Percentiles rank a stretch among this genome's conserved stretches.
phyloP scores from a whole-genome alignment of 2,113 vertebrate species.

The Thamnaconus septentrionalis region DNA sequence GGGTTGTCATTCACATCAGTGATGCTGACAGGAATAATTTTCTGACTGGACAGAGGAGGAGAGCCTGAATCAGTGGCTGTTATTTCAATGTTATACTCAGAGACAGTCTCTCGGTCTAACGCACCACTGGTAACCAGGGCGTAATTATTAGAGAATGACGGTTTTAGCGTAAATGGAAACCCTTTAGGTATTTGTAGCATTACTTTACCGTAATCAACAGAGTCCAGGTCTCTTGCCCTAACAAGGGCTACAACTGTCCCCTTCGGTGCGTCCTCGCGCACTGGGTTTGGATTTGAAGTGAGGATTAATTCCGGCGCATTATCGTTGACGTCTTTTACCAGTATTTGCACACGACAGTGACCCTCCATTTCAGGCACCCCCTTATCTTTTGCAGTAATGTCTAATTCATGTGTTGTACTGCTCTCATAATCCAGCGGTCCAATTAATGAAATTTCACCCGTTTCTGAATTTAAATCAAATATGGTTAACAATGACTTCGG shows the following conservation, averaged over 20 bases:
- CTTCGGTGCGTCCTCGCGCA: slow-evolving; percentile 50
- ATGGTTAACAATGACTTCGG: slow-evolving; percentile 70
- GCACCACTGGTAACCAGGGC: slow-evolving; percentile 73
- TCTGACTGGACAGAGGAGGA: slow-evolving; percentile 34
- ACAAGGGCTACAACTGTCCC: slow-evolving; percentile 69
- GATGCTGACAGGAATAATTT: slow-evolving; percentile 77
- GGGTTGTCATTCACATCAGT: slow-evolving; percentile 89
- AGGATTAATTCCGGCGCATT: slow-evolving; percentile 77
- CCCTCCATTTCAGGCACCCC: slow-evolving; percentile 65
- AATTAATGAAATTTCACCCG: slow-evolving; percentile 79
- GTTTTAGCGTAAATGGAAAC: slow-evolving; percentile 78
- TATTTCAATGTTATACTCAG: slow-evolving; percentile 77
- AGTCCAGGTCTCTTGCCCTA: slow-evolving; percentile 61
- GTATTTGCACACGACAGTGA: slow-evolving; percentile 56
- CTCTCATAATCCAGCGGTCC: slow-evolving; percentile 66
- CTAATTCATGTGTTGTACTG: slow-evolving; percentile 79
- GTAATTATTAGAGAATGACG: slow-evolving; percentile 85
- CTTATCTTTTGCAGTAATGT: slow-evolving; percentile 69
- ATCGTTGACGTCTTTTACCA: slow-evolving; percentile 64
- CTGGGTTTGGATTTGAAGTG: slow-evolving; percentile 63
- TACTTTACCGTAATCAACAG: slow-evolving; percentile 61
- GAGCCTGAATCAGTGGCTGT: slow-evolving; percentile 76
- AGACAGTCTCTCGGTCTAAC: slow-evolving; percentile 78
- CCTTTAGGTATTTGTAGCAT: slow-evolving; percentile 67
- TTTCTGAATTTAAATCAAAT: slow-evolving; percentile 41